Conservation (phyloP, 2,797 vertebrate species). For the Galagoides demidoff region DNA sequence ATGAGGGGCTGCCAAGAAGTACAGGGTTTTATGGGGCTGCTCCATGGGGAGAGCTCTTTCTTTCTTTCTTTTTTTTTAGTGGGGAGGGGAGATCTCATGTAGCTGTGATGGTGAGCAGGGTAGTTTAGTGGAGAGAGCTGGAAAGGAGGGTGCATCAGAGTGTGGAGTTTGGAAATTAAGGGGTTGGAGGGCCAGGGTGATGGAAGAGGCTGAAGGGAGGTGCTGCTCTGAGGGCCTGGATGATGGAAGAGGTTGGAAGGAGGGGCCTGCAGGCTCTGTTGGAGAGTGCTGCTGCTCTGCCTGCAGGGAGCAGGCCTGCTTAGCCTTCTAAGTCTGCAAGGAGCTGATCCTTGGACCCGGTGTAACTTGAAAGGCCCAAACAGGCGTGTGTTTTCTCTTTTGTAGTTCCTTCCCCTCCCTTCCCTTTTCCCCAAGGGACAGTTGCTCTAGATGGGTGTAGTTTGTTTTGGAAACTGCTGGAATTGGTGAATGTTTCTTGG, state of each 20-base stretch:
- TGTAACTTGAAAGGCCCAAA: not conserved
- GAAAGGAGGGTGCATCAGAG: not conserved
- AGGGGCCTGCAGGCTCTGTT: too few species aligned
- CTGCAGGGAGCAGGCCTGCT: not conserved
- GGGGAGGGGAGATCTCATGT: not conserved
- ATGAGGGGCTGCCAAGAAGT: not conserved
- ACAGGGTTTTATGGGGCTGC: not conserved
- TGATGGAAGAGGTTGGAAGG: too few species aligned
- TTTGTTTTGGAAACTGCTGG: constrained; percentile 11
- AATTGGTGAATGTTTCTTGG: not conserved
- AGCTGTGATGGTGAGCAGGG: not conserved
- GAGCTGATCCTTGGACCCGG: not conserved
- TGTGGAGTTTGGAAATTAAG: not conserved
- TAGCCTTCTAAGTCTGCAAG: not conserved
- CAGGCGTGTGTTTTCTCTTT: not conserved
- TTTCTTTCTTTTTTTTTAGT: not conserved
- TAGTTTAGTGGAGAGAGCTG: not conserved
- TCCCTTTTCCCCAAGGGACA: not conserved
- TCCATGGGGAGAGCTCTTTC: too few species aligned
- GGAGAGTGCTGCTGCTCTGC: too few species aligned
- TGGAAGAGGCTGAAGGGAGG: too few species aligned
- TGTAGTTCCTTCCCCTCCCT: not conserved
- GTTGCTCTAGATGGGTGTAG: not conserved
- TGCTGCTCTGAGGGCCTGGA: too few species aligned
- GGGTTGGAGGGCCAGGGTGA: not conserved